Percentiles rank a stretch among this genome's conserved stretches.
Conservation (phyloP, 2,888 invertebrate genomes). For the Eupithecia dodoneata region DNA sequence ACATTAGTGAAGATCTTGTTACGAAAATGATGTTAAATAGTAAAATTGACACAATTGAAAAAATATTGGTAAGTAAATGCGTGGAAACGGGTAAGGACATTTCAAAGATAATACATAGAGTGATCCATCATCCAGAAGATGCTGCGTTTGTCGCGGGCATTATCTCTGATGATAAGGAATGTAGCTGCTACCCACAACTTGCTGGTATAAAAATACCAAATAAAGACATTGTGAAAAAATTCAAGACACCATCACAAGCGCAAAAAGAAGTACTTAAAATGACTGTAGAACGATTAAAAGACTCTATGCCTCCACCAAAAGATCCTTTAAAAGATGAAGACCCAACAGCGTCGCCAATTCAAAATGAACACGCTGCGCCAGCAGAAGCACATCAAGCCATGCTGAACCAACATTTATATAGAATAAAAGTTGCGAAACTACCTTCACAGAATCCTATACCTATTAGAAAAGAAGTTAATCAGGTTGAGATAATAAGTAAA, state of each 20-base stretch:
- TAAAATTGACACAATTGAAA: background rate
- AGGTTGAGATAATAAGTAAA: background rate
- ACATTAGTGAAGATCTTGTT: background rate
- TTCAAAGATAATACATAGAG: slow-evolving; percentile 4
- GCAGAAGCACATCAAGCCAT: background rate
- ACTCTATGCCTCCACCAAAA: background rate
- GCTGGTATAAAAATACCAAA: background rate
- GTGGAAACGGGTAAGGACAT: background rate
- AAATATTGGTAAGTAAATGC: background rate
- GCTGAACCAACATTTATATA: background rate
- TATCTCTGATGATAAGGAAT: background rate
- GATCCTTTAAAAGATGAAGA: background rate
- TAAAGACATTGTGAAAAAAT: background rate
- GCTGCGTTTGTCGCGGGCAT: background rate
- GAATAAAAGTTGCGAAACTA: background rate
- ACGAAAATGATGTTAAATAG: background rate
- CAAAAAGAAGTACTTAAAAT: background rate
- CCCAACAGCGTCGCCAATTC: background rate
- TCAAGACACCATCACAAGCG: background rate
- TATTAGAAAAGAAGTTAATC: background rate
- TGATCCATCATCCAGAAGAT: slow-evolving; percentile 16
- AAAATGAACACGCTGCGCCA: background rate
- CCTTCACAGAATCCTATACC: background rate
- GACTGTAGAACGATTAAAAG: background rate
- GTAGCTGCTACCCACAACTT: background rate